Conservation (phyloP, 2,888 invertebrate species). For the Bugulina stolonifera region DNA sequence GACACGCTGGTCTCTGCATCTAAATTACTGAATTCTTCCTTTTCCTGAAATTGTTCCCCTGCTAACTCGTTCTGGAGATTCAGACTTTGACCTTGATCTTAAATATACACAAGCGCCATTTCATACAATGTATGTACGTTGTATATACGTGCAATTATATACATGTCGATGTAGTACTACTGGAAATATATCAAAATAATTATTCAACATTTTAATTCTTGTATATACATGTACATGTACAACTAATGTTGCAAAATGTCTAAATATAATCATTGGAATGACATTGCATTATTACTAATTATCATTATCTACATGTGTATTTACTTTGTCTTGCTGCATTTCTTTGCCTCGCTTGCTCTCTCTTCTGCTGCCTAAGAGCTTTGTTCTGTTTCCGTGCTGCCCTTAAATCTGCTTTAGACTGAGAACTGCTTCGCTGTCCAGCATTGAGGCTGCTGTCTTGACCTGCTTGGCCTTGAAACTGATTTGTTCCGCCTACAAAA, state of each 20-base stretch:
- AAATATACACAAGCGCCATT: no score
- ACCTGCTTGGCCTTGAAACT: not conserved
- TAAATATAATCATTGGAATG: not conserved
- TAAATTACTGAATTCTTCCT: not conserved
- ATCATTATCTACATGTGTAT: not conserved
- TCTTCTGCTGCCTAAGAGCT: not conserved
- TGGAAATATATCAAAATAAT: no score
- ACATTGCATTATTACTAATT: not conserved
- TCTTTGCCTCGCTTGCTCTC: not conserved
- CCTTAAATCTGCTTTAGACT: not conserved
- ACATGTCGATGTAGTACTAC: no score
- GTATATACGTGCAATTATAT: no score
- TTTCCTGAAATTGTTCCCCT: not conserved
- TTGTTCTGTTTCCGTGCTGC: not conserved
- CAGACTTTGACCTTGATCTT: not conserved
- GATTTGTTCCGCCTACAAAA: not conserved
- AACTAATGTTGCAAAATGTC: not conserved
- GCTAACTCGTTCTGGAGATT: not conserved
- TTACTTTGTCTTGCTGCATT: not conserved
- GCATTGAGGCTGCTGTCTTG: not conserved
- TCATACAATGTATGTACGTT: no score
- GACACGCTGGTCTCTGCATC: not conserved
- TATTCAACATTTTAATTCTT: no score
- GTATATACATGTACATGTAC: not conserved
- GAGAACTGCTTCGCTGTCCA: not conserved